Conservation (phyloP, 2,797 vertebrate species). For the Cryptoprocta ferox region DNA sequence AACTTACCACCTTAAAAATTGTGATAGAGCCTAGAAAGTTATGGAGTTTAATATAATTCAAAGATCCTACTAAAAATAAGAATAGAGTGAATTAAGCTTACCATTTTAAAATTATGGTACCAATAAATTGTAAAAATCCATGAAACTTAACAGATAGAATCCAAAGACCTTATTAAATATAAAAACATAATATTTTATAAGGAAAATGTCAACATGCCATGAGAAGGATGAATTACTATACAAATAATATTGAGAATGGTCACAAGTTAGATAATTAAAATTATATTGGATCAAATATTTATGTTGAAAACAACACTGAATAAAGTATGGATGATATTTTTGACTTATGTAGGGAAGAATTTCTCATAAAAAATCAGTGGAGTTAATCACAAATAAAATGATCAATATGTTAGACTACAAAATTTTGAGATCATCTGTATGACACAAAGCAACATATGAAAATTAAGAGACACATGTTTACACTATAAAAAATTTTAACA, state of each 20-base stretch:
- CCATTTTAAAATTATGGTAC: neutral
- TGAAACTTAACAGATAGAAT: neutral
- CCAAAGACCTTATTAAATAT: neutral
- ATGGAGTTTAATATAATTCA: neutral
- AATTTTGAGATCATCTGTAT: neutral
- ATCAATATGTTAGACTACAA: neutral
- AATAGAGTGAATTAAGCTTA: neutral
- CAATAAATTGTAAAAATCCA: neutral
- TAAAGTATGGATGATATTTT: neutral
- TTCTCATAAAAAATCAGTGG: neutral
- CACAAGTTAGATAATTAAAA: neutral
- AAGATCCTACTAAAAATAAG: neutral
- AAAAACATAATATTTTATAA: neutral
- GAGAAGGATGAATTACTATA: neutral
- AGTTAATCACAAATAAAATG: neutral
- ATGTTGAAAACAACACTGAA: neutral
- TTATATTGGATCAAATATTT: neutral
- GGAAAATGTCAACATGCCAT: neutral
- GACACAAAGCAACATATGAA: neutral
- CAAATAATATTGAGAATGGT: neutral
- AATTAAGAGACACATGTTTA: neutral
- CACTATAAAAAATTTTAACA: neutral
- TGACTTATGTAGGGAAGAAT: neutral
- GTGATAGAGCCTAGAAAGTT: neutral
- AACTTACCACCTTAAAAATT: neutral